Evolutionary conservation across 2,797 vertebrate genomes (phyloP), one percentile per base, ranked within the genome.

Genomic region (Pipistrellus nathusii): DNA sequence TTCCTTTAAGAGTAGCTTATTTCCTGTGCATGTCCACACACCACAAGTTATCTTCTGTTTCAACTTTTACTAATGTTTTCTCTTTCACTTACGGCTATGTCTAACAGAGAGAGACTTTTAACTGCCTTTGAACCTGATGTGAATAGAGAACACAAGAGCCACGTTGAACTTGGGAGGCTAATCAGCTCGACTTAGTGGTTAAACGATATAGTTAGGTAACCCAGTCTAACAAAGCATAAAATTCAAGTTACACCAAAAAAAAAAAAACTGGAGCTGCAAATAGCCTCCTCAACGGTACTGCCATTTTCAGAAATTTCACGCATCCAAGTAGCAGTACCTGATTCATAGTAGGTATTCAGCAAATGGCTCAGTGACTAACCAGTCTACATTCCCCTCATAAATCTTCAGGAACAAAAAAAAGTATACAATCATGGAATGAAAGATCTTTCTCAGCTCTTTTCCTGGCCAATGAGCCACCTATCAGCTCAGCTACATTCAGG

Each of bases 21-120:
- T 97, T 97, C 97, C 96, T 96, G 96, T 96, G 92, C 64, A 51
- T 94, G 96, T 96, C 93, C 96, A 96, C 94, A 96, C 35, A 97
- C 94, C 96, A 93, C 96, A 96, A 89, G 81, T 91, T 96, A 96
- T 91, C 96, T 83, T 68, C 59, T 75, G 95, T 96, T 93, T 96
- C 82, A 93, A 88, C 77, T 91, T 96, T 85, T 96, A 84, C 91
- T 94, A 90, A 38, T 95, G 95, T 96, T 96, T 96, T 97, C 87
- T 96, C 96, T 96, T 96, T 96, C n/a, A 69, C 77, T 96, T 95
- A 88, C 6, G 35, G 41, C 71, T 85, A 35, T 30, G 8, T 92
- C 57, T 94, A 89, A 81, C 78, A 96, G 88, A 78, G 88, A 66
- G 93, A 88, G 55, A 62, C 51, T 78, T 94, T 94, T 89, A 94